Evolutionary conservation across 2,113 vertebrate genomes (phyloP), one percentile per base, ranked within the genome.

Genomic region (Pogona vitticeps): DNA sequence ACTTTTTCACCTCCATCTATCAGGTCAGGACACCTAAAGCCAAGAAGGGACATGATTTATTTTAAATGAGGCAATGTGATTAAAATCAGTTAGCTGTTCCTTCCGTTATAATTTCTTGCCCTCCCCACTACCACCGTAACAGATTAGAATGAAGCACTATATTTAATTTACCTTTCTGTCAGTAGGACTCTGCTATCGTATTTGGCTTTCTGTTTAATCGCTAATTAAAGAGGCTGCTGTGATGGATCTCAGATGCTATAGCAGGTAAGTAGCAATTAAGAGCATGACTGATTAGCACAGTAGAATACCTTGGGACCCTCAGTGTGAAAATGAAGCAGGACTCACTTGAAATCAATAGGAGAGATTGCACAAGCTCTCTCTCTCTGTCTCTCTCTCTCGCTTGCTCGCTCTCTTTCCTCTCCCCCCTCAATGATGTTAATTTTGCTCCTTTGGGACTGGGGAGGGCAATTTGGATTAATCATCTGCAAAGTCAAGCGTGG

Each of bases 241-340:
- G 68, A 17, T 68, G 23, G 80, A 40, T 85, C 82, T 76, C 83
- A 76, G 77, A 28, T 70, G 46, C 52, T 87, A 17, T 58, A 79
- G n/a, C 46, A 84, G 59, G 87, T 76, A n/a, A 84, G 67, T 38
- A 85, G 88, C 33, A 70, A 85, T 92, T 90, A 76, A 73, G 63
- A 63, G 59, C 18, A 14, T 9, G 77, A 85, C 23, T 46, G 79
- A 67, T 81, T 85, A 83, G 78, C 86, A 67, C 33, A 84, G 77
- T 42, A 77, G 58, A 40, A 82, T 18, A 82, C 73, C 0, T 0
- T 21, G 85, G 85, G 85, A 81, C 42, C 31, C 40, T 80, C 77
- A 63, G 18, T 63, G 70, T 63, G 56, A 86, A 80, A 80, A 86
- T 61, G 68, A 38, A 80, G 40, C 70, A 12, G 13, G n/a, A 38